phyloP scores from a whole-genome alignment of 2,113 vertebrate species.

The Proterorhinus semilunaris region DNA sequence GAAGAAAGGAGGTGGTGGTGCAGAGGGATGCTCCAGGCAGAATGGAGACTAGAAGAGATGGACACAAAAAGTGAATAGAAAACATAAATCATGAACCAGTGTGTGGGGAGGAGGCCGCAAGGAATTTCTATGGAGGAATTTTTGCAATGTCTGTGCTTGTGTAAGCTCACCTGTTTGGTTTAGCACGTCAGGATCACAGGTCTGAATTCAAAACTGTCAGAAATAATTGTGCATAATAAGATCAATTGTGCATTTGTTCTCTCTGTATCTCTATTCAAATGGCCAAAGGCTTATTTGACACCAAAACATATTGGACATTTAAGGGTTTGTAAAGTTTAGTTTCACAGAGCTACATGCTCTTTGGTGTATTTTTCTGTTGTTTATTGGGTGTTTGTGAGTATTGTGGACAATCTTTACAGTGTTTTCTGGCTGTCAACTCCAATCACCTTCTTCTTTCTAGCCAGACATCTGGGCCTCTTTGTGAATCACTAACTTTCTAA shows the following conservation, averaged over 20 bases:
- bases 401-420: constrained; percentile 21
- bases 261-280: too few species aligned
- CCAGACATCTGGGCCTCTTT: constrained; percentile 38
- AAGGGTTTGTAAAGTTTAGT: too few species aligned
- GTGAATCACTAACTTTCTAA: constrained; percentile 41
- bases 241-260: too few species aligned
- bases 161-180: constrained; percentile 43
- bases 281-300: too few species aligned
- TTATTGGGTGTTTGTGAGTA: constrained; percentile 11
- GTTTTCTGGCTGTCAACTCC: constrained; percentile 40
- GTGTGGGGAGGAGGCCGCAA: not conserved
- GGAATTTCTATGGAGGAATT: constrained; percentile 30
- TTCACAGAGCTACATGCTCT: too few species aligned
- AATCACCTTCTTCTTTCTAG: constrained; percentile 36
- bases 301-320: too few species aligned
- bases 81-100: constrained; percentile 14
- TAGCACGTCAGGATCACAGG: not conserved
- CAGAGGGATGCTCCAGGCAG: constrained; percentile 45
- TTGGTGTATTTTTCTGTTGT: not conserved
- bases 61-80: constrained; percentile 38
- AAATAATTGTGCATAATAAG: too few species aligned
- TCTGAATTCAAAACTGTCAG: too few species aligned
- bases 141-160: too few species aligned
- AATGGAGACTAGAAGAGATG: constrained; percentile 37
- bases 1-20: constrained; percentile 12